Percentiles rank a stretch among this genome's conserved stretches.
These are phyloP conservation scores for Cheumatopsyche charites DNA, from an alignment of 1,140 invertebrate species.

Conservation along the genomic window DNA sequence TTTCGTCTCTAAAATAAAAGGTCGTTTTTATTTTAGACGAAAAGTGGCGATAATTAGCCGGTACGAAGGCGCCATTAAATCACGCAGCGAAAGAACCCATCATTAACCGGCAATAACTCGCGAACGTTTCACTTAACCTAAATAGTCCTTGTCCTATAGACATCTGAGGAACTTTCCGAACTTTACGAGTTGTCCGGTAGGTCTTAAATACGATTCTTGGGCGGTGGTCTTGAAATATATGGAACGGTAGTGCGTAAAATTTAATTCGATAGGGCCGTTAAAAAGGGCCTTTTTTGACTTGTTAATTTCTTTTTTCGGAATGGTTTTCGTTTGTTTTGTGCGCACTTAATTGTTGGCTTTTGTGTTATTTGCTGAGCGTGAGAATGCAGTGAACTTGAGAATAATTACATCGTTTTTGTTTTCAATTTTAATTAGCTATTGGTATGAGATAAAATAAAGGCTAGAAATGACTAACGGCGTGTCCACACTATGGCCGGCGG, in stretches of 20 bases:
- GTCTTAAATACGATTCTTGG: not conserved
- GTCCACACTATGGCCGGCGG: too few relatives aligned
- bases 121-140: not conserved
- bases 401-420: too few relatives aligned
- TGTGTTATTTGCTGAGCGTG: not conserved
- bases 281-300: not conserved
- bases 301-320: not conserved
- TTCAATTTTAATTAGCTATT: too few relatives aligned
- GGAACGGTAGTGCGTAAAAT: not conserved
- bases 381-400: not conserved
- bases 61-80: slow-evolving; percentile 39
- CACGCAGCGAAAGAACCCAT: slow-evolving; percentile 26
- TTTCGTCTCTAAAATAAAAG: not conserved
- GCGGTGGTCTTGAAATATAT: not conserved
- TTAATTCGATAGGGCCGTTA: slow-evolving; percentile 1
- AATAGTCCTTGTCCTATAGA: too few relatives aligned
- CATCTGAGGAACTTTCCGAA: too few relatives aligned
- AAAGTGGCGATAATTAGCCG: slow-evolving; percentile 39
- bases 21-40: slow-evolving; percentile 40
- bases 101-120: slow-evolving; percentile 29
- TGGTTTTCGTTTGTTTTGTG: not conserved
- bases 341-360: not conserved
- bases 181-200: too few relatives aligned
- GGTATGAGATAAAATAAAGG: too few relatives aligned
- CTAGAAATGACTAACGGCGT: too few relatives aligned